phyloP scores from a whole-genome alignment of 1,140 invertebrate genomes.

The Vanessa atalanta region DNA sequence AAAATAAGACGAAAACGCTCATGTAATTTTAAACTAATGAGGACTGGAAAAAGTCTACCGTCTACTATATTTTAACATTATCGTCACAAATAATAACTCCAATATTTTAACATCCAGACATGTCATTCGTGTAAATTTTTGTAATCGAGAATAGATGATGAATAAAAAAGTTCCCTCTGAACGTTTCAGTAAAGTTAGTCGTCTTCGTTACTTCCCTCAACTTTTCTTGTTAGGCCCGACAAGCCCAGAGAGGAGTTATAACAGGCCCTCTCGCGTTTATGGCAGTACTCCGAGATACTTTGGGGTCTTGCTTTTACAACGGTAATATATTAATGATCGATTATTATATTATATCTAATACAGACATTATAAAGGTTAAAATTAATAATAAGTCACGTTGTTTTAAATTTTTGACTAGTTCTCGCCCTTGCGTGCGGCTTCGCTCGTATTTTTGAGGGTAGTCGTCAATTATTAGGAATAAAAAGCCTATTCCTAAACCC shows the following conservation, averaged over 20 bases:
- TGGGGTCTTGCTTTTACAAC: neutral
- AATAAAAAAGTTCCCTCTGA: conserved; percentile 20
- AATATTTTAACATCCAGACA: neutral
- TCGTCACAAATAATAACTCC: too few species aligned
- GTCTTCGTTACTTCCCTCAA: conserved; percentile 25
- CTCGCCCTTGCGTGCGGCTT: too few species aligned
- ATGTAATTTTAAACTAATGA: too few species aligned
- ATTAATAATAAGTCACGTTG: too few species aligned
- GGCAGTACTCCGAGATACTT: conserved; percentile 18
- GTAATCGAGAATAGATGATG: conserved; percentile 28
- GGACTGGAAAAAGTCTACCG: too few species aligned
- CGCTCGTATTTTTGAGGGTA: too few species aligned
- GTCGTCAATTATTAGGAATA: too few species aligned
- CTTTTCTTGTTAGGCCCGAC: conserved; percentile 39
- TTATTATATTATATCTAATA: neutral
- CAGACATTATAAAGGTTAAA: too few species aligned
- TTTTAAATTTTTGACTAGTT: too few species aligned
- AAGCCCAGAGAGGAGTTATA: conserved; percentile 29
- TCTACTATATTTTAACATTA: too few species aligned
- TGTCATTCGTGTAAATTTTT: conserved; percentile 6
- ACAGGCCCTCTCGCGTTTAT: conserved; percentile 31
- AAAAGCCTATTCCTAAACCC: too few species aligned
- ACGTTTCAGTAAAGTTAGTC: conserved; percentile 19
- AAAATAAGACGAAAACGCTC: too few species aligned
- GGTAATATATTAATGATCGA: neutral